These are phyloP conservation scores for Malachius bipustulatus DNA, from an alignment of 2,888 invertebrate species.

Conservation along the genomic window DNA sequence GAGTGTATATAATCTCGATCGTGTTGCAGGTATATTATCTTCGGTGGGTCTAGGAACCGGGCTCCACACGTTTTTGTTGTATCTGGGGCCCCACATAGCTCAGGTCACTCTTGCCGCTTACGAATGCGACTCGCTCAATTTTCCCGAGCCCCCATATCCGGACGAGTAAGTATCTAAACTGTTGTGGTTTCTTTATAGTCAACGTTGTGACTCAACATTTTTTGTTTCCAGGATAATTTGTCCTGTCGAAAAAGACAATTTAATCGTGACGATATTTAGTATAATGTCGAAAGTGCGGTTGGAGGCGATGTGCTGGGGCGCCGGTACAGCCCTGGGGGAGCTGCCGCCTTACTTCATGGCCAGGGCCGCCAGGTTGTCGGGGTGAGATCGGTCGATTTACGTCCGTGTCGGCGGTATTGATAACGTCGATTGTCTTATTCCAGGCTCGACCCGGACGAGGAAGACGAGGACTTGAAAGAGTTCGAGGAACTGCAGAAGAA, in stretches of 20 bases:
- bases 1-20: neutral
- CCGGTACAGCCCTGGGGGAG: slow-evolving; percentile 97
- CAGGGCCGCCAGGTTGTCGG: slow-evolving; percentile 71
- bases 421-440: slow-evolving; percentile 10
- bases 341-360: slow-evolving; percentile 99
- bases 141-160: slow-evolving; percentile 97
- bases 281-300: slow-evolving; percentile 92
- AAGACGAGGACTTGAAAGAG: slow-evolving; percentile 56
- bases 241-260: slow-evolving; percentile 56
- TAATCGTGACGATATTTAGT: slow-evolving; percentile 71
- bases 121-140: slow-evolving; percentile 89
- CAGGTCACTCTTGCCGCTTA: slow-evolving; percentile 96
- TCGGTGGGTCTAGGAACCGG: slow-evolving; percentile 98
- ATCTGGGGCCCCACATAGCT: slow-evolving; percentile 98
- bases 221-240: slow-evolving; percentile 69
- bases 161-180: slow-evolving; percentile 59
- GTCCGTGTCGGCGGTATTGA: neutral
- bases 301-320: slow-evolving; percentile 97
- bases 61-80: slow-evolving; percentile 95
- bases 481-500: slow-evolving; percentile 59
- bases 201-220: too few species aligned
- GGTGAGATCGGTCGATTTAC: slow-evolving; percentile 21
- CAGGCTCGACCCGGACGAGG: slow-evolving; percentile 42
- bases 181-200: neutral
- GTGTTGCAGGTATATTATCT: slow-evolving; percentile 73